Evolutionary conservation across 1,140 invertebrate species (phyloP).

Genomic region (Holotrichia oblita): DNA sequence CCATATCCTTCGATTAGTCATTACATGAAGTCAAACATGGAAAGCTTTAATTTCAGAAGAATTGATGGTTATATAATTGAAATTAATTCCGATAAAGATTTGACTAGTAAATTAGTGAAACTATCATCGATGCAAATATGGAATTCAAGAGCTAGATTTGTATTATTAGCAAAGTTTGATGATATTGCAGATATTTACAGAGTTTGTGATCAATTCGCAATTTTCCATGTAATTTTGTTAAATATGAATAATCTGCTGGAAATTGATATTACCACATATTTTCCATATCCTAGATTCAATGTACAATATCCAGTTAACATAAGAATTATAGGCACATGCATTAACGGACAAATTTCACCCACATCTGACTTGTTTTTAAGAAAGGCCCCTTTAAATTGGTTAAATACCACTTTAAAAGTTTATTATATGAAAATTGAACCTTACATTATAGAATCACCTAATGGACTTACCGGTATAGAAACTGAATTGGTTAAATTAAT

Average conservation of each 20-base stretch:
- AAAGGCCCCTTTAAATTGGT: background rate
- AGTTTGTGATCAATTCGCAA: background rate
- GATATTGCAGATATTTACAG: background rate
- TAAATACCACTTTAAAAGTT: background rate
- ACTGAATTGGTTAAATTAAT: conserved; percentile 15
- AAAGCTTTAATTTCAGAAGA: background rate
- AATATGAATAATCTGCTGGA: background rate
- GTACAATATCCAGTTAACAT: background rate
- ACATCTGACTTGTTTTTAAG: background rate
- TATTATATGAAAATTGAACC: background rate
- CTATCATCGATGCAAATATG: background rate
- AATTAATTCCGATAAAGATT: background rate
- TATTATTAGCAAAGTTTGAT: background rate
- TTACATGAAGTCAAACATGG: background rate
- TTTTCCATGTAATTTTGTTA: background rate
- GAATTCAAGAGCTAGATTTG: conserved; percentile 30
- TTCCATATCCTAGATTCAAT: background rate
- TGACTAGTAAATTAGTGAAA: background rate
- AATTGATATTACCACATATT: background rate
- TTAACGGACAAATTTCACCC: background rate
- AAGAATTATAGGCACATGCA: background rate
- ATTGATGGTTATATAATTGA: background rate
- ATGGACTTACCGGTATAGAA: conserved; percentile 11
- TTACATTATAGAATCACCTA: background rate
- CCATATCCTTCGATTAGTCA: background rate